Base-by-base conservation (phyloP, 2,888 invertebrate species). In the Bedellia somnulentella region DNA sequence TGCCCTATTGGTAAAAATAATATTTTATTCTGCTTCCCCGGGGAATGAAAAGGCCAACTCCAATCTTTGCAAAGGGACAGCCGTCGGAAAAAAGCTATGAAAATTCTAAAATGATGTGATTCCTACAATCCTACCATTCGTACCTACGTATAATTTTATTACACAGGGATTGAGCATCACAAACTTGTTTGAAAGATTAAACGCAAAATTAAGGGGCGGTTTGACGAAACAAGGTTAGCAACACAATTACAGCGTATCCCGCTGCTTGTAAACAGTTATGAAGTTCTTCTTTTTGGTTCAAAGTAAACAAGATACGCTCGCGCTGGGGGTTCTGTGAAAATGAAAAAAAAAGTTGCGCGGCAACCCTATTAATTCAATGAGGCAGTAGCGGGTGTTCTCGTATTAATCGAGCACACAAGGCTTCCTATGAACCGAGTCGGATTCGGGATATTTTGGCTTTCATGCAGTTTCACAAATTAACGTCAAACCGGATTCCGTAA, bases 361-460 rank as follows among this genome's bases (percentile, higher is more conserved):
- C 5, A 9, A 49, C 47, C 49, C 55, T 55, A 61, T 62, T 62
- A 61, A 62, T 60, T 60, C 53, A 45, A 40, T 41, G 46, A 55
- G 57, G 54, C 56, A 51, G 53, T 52, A 55, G 55, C 10, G 21
- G 9, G 13, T 15, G 56, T 62, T 57, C 62, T 64, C 60, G 61
- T 64, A 63, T 67, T 64, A 66, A 66, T 66, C 57, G 62, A 47
- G 51, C 44, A 45, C 50, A 46, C 50, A 49, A 44, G 49, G 49
- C 48, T 46, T 44, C 41, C 44, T n/a, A n/a, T n/a, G n/a, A n/a
- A n/a, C 47, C 44, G 47, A 50, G 43, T 50, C 49, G 52, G 57
- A 61, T 61, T 55, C 58, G n/a, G n/a, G n/a, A n/a, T n/a, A n/a
- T n/a, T 52, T 55, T 52, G 50, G 60, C 54, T 59, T 60, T 59